These are phyloP conservation scores for Limulus polyphemus DNA, from an alignment of 2,888 invertebrate genomes.

Conservation along the genomic window DNA sequence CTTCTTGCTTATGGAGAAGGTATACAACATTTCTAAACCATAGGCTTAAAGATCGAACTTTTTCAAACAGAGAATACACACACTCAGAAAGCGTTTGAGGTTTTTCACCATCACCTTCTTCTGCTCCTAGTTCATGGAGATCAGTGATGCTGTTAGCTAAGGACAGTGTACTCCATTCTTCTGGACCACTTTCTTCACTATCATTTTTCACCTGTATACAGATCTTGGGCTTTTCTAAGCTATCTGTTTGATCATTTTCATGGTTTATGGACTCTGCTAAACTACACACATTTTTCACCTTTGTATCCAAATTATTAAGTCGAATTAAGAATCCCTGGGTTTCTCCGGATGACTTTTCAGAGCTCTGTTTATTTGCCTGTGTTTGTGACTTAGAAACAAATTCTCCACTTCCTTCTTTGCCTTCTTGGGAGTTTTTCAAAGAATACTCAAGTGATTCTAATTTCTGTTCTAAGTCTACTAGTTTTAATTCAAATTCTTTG, in stretches of 20 bases:
- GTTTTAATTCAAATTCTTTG: slow-evolving; percentile 21
- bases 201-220: slow-evolving; percentile 9
- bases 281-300: slow-evolving; percentile 15
- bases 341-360: slow-evolving; percentile 6
- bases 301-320: slow-evolving; percentile 17
- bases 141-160: slow-evolving; percentile 21
- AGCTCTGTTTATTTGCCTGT: slow-evolving; percentile 1
- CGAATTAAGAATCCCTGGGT: slow-evolving; percentile 13
- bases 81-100: background rate
- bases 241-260: background rate
- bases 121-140: slow-evolving; percentile 3
- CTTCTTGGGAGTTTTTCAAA: slow-evolving; percentile 6
- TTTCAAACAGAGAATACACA: too few relatives aligned
- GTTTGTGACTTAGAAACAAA: background rate
- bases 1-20: too few relatives aligned
- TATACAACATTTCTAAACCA: too few relatives aligned
- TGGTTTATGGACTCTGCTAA: slow-evolving; percentile 1
- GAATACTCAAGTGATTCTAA: slow-evolving; percentile 16
- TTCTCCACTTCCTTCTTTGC: background rate
- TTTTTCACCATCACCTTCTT: slow-evolving; percentile 8
- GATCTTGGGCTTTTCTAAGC: slow-evolving; percentile 19
- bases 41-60: too few relatives aligned
- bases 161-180: slow-evolving; percentile 21
- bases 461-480: slow-evolving; percentile 19
- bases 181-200: slow-evolving; percentile 6